Conservation (phyloP, 2,797 vertebrate species). For the Pelochelys cantorii region DNA sequence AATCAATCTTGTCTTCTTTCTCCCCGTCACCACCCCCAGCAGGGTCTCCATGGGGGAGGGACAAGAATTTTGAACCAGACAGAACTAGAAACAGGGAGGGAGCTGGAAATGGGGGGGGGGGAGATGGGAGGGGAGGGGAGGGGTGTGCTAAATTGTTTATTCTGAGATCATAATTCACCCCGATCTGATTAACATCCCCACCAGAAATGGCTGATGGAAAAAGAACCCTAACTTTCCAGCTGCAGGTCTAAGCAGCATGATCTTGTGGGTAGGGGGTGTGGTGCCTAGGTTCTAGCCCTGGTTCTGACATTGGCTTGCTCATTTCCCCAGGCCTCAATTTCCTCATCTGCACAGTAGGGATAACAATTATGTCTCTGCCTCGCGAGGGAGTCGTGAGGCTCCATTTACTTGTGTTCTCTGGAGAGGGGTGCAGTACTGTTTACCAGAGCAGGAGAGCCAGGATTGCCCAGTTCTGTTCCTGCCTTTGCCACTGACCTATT, state of each 20-base stretch:
- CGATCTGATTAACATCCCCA: not conserved
- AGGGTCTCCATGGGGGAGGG: not conserved
- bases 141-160: not conserved
- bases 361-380: slow-evolving; percentile 20
- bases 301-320: not conserved
- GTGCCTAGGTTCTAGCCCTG: not conserved
- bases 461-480: not conserved
- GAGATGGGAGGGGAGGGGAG: not conserved
- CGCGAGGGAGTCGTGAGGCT: not conserved
- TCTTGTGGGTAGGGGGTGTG: not conserved
- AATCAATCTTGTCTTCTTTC: not conserved
- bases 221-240: not conserved
- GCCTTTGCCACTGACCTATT: not conserved
- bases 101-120: not conserved
- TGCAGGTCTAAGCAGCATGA: not conserved
- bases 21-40: fast-evolving
- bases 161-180: not conserved
- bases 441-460: not conserved
- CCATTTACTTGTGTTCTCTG: not conserved
- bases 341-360: slow-evolving; percentile 15
- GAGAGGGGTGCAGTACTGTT: not conserved
- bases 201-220: not conserved
- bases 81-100: not conserved
- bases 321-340: slow-evolving; percentile 8
- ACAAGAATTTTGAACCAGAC: not conserved